Evolutionary conservation across 1,140 invertebrate genomes (phyloP), one percentile per base, ranked within the genome.

Genomic region (Metaphire vulgaris): DNA sequence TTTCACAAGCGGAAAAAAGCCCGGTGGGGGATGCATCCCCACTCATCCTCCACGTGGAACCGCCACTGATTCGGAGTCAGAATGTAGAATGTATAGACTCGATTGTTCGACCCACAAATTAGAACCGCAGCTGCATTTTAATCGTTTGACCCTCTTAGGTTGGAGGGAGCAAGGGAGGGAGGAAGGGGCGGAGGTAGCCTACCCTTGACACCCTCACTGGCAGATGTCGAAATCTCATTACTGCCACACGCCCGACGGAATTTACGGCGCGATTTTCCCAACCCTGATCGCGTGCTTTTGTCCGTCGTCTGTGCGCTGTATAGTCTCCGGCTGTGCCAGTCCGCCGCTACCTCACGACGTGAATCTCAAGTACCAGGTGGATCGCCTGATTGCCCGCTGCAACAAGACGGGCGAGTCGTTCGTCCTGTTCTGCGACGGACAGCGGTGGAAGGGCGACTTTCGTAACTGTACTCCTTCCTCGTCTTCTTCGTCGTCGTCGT

Each of bases 361-460:
- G 41, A 6, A 56, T 56, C 6, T 56, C 41, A 56, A 56, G 21
- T 21, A 56, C 41, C 41, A 56, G 41, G 41, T 56, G 41, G 41
- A 56, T 21, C 41, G 41, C 6, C 21, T 56, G 41, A 56, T 56
- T 56, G 41, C 41, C 41, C 21, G 6, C 41, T 56, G 41, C 41
- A 56, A 56, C 21, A 56, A 56, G 41, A 69, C 67, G 30, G 72
- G 31, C 16, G 72, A 73, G 32, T 34, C 41, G n/a, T 73, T 73
- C 30, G 2, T 34, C 31, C 72, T 73, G 2, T 33, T 56, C 41
- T 73, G 72, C 72, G 72, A 73, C n/a, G 72, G 34, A 34, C 16
- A 73, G n/a, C 15, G 56, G n/a, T 73, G 72, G 72, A 34, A 34
- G 41, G 72, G 72, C 21, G 72, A 73, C n/a, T 14, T 73, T 21